phyloP scores from a whole-genome alignment of 2,888 invertebrate species.

The Nasonia oneida region DNA sequence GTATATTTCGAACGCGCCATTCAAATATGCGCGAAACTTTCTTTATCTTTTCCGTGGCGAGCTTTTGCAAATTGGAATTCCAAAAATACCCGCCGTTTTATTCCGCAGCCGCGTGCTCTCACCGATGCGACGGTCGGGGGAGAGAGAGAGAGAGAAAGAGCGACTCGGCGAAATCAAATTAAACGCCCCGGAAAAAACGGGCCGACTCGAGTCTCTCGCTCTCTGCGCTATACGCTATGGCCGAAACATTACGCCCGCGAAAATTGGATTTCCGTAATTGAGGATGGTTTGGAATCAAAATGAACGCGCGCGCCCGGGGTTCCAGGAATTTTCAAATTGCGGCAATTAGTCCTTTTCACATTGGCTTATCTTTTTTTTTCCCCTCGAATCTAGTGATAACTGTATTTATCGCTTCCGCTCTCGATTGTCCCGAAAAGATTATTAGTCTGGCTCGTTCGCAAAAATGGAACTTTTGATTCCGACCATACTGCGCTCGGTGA shows the following conservation, averaged over 20 bases:
- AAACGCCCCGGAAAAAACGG: constrained; percentile 38
- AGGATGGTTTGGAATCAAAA: neutral
- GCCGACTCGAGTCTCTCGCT: neutral
- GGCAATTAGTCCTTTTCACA: neutral
- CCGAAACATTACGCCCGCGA: constrained; percentile 20
- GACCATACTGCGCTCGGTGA: neutral
- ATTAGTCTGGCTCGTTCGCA: neutral
- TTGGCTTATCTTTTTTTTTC: neutral
- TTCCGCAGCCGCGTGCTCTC: neutral
- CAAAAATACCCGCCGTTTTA: constrained; percentile 38
- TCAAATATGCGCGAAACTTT: constrained; percentile 39
- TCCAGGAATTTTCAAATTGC: neutral
- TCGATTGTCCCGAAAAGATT: neutral
- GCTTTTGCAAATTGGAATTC: constrained; percentile 51
- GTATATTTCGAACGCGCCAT: constrained; percentile 27
- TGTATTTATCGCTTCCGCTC: neutral
- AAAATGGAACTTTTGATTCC: neutral
- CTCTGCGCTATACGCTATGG: neutral
- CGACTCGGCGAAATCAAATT: constrained; percentile 44
- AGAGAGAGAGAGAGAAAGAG: neutral
- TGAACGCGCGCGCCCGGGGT: neutral
- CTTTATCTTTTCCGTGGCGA: constrained; percentile 20
- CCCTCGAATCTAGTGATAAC: neutral
- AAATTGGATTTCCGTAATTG: constrained; percentile 47
- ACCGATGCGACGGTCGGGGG: neutral